These are phyloP conservation scores for Plectus sambesii DNA, from an alignment of 1,140 invertebrate species.

Conservation along the genomic window DNA sequence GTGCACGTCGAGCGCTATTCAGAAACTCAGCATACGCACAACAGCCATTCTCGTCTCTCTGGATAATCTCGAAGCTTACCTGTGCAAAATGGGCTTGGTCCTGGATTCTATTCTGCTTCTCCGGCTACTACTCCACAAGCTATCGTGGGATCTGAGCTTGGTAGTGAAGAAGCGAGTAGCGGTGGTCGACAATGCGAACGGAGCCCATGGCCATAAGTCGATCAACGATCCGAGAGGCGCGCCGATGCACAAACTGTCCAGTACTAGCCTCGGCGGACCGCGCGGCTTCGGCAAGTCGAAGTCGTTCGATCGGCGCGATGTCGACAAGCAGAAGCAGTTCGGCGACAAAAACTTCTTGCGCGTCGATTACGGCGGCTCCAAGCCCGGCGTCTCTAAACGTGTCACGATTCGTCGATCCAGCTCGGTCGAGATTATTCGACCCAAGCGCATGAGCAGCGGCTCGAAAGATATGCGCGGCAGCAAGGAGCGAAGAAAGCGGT, in stretches of 20 bases:
- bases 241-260: slow-evolving; percentile 26
- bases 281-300: slow-evolving; percentile 35
- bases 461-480: slow-evolving; percentile 40
- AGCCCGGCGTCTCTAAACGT: slow-evolving; percentile 35
- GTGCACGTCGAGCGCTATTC: no score
- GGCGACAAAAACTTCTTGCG: slow-evolving; percentile 42
- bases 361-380: slow-evolving; percentile 40
- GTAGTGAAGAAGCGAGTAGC: slow-evolving; percentile 24
- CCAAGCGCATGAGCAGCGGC: slow-evolving; percentile 41
- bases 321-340: slow-evolving; percentile 22
- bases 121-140: slow-evolving; percentile 38
- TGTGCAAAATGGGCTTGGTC: slow-evolving; percentile 43
- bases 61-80: slow-evolving; percentile 37
- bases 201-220: slow-evolving; percentile 22
- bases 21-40: no score
- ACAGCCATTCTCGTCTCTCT: slow-evolving; percentile 2
- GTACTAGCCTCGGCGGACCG: slow-evolving; percentile 34
- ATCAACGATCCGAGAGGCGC: slow-evolving; percentile 22
- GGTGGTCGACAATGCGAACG: slow-evolving; percentile 16
- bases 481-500: slow-evolving; percentile 39
- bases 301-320: slow-evolving; percentile 40
- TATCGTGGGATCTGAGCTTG: slow-evolving; percentile 33
- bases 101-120: slow-evolving; percentile 41
- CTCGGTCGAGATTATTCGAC: slow-evolving; percentile 42
- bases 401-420: slow-evolving; percentile 43